Percentiles rank a stretch among this genome's conserved stretches.
phyloP scores from a whole-genome alignment of 2,797 vertebrate genomes.

The Eutrigla gurnardus region DNA sequence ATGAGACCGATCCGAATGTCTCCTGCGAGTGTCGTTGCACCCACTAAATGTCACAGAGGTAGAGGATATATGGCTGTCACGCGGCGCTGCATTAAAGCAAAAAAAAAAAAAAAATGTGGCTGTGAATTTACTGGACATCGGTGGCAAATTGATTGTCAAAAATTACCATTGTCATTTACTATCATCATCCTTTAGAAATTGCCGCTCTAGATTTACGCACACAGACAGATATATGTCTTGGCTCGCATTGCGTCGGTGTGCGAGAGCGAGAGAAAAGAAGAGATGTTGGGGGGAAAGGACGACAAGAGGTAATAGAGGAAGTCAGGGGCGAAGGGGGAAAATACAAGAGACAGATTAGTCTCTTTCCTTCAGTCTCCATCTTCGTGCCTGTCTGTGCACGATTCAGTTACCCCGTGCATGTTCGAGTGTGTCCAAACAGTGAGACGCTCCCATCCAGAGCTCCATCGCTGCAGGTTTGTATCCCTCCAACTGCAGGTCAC shows the following conservation, averaged over 20 bases:
- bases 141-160: constrained; percentile 78
- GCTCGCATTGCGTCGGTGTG: constrained; percentile 3
- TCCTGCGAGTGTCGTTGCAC: constrained; percentile 83
- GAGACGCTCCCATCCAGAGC: constrained; percentile 57
- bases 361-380: constrained; percentile 37
- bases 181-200: constrained; percentile 73
- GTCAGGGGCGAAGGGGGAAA: constrained; percentile 1
- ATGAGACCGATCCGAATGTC: constrained; percentile 82
- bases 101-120: constrained; percentile 61
- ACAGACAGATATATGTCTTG: constrained; percentile 44
- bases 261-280: constrained; percentile 2
- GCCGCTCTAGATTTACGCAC: constrained; percentile 71
- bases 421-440: constrained; percentile 70
- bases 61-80: constrained; percentile 76
- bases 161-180: constrained; percentile 82
- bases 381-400: constrained; percentile 24
- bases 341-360: constrained; percentile 9
- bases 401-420: constrained; percentile 51
- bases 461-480: constrained; percentile 70
- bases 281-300: neutral
- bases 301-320: constrained; percentile 10
- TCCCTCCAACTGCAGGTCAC: constrained; percentile 77
- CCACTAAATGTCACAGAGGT: constrained; percentile 84
- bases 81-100: constrained; percentile 77
- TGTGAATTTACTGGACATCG: constrained; percentile 81